Percentiles rank a stretch among this genome's conserved stretches.
phyloP scores from a whole-genome alignment of 2,113 vertebrate species.

The Clarias batrachus region DNA sequence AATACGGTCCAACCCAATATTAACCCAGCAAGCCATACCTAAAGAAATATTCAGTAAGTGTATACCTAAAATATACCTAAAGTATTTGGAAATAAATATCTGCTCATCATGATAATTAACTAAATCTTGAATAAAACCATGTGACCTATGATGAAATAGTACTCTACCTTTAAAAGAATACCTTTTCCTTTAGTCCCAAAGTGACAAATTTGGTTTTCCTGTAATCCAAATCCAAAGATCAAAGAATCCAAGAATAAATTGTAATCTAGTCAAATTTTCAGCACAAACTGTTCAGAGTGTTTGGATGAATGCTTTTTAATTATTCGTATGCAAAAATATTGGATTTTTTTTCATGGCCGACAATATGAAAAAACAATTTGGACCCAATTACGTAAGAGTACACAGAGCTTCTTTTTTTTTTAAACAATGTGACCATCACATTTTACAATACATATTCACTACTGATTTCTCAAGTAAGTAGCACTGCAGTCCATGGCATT shows the following conservation, averaged over 20 bases:
- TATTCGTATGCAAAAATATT: constrained; percentile 58
- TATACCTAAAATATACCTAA: background rate
- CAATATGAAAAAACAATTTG: constrained; percentile 46
- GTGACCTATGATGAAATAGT: background rate
- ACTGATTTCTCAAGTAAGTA: constrained; percentile 56
- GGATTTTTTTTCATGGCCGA: constrained; percentile 42
- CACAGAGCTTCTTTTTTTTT: constrained; percentile 52
- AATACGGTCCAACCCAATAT: too few species aligned
- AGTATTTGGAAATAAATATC: background rate
- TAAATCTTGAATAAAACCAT: background rate
- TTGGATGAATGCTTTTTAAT: constrained; percentile 44
- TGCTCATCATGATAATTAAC: background rate
- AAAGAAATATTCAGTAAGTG: too few species aligned
- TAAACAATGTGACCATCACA: constrained; percentile 56
- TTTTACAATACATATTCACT: constrained; percentile 41
- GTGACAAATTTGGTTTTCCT: background rate
- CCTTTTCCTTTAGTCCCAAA: background rate
- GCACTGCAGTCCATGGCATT: constrained; percentile 49
- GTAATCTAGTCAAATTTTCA: background rate
- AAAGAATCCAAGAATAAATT: background rate
- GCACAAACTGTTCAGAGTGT: background rate
- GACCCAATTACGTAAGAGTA: constrained; percentile 58
- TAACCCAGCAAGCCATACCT: too few species aligned
- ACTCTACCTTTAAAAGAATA: background rate
- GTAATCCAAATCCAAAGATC: background rate